Base-by-base conservation (phyloP, 2,113 vertebrate species). In the Cochlearius cochlearius region DNA sequence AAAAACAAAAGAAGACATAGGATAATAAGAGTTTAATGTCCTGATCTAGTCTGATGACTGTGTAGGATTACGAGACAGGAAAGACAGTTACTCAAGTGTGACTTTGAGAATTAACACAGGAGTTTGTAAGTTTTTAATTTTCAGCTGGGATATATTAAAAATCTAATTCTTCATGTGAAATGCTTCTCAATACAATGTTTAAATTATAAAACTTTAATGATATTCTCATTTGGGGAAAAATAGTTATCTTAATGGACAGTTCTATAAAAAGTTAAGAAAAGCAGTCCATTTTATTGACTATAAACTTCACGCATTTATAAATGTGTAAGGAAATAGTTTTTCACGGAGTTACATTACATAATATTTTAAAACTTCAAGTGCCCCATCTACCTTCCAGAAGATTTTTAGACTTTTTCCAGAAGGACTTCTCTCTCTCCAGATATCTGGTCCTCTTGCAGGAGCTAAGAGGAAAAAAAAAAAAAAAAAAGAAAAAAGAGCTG, bases 321-420 rank as follows among this genome's bases (percentile, higher is more conserved):
- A 79, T n/a, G 14, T 9, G 2, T 67, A 67, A 59, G 27, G 32
- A 67, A 94, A 58, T 32, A 25, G 12, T 25, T 84, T 88, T 60
- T 72, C 8, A 52, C 6, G 5, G 32, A 49, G 13, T 60, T 88
- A 53, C 1, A 58, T 60, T 52, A 52, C 6, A 7, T 30, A 63
- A 12, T 60, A 59, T 76, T 82, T 94, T 79, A 83, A 67, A 63
- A 76, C 6, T 52, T 36, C 23, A 58, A 13, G 4, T 13, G 9
- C 66, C 23, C 63, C 71, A 58, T 7, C 55, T 98, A 98, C 98
- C 98, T 98, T 98, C 98, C 98, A 98, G 83, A 98, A 98, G 80
- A 98, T 87, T 49, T 94, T 97, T 32, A 98, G 25, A 55, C 91
- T 98, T 92, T 93, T 97, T 49, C 97, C 97, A 83, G 98, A 98